Percentiles rank a stretch among this genome's conserved stretches.
phyloP scores from a whole-genome alignment of 2,113 vertebrate species.

The Chelonoidis abingdonii region DNA sequence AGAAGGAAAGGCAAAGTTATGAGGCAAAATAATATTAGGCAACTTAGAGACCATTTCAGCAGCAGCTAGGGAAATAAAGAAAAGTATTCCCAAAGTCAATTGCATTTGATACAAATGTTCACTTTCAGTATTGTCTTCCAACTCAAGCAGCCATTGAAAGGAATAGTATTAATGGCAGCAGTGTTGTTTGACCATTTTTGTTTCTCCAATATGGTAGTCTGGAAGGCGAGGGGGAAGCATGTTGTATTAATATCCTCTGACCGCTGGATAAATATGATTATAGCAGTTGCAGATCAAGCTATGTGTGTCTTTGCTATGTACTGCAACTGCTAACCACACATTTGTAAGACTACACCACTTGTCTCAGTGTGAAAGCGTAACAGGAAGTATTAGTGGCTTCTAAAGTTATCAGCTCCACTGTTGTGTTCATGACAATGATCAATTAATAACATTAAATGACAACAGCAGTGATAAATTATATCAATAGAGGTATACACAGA shows the following conservation, averaged over 20 bases:
- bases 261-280: not conserved
- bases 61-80: not conserved
- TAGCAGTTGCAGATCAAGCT: slow-evolving; percentile 47
- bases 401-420: slow-evolving; percentile 53
- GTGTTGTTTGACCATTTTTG: not conserved
- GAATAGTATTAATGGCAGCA: not conserved
- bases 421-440: slow-evolving; percentile 74
- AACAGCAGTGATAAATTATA: not conserved
- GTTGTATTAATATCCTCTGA: not conserved
- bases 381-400: slow-evolving; percentile 81
- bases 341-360: slow-evolving; percentile 69
- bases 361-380: slow-evolving; percentile 72
- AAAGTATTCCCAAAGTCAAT: not conserved
- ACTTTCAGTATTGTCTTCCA: not conserved
- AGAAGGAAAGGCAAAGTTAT: not conserved
- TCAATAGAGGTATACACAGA: not conserved
- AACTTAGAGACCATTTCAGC: not conserved
- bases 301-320: slow-evolving; percentile 40
- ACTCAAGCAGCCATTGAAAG: not conserved
- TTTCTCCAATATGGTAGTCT: not conserved
- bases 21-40: not conserved
- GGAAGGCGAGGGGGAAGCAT: not conserved
- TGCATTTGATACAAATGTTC: not conserved
- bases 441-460: slow-evolving; percentile 69
- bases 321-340: slow-evolving; percentile 78